Evolutionary conservation across 2,113 vertebrate genomes (phyloP), one percentile per base, ranked within the genome.

Genomic region (Panthera tigris): DNA sequence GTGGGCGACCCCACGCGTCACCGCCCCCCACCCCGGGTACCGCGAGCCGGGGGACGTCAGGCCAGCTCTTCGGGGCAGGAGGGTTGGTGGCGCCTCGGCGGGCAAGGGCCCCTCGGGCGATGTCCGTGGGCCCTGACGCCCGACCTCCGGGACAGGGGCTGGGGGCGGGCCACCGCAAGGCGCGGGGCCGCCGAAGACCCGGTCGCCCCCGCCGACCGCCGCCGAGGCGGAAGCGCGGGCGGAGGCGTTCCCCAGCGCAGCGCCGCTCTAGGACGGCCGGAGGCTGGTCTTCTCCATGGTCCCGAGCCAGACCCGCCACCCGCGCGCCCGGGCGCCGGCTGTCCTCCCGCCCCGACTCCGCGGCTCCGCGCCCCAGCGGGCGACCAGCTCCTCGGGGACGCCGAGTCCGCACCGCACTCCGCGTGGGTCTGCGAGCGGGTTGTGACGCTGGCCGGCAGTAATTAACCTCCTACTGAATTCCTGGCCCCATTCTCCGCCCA

Each of bases 131-230:
- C 16, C 50, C 23, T 1, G 1, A 41, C 9, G 8, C 78, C 25
- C 1, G 6, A 88, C 21, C 73, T 33, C 7, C 7, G 1, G 63
- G 21, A 27, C n/a, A 0, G 4, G 0, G 19, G 45, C 45, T 45
- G 33, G 3, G 29, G 11, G 3, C 9, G 2, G 25, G 19, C 25
- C 31, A 36, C 31, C 15, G 4, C 19, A 39, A 10, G 6, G 7
- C 13, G 11, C 8, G 0, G 4, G 83, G 48, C 12, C 12, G 1
- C 4, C 2, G 12, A n/a, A 21, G 2, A 0, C 50, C 19, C 0
- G 1, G 25, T 4, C 1, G 2, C 83, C 73, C 65, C 1, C 3
- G 4, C 9, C 0, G 0, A 7, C 15, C 2, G 0, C 0, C n/a
- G 85, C 39, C 29, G 14, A 50, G 36, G 7, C 63, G 63, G 90